Conservation (phyloP, 2,888 invertebrate species). For the Neoitamus cyanurus region DNA sequence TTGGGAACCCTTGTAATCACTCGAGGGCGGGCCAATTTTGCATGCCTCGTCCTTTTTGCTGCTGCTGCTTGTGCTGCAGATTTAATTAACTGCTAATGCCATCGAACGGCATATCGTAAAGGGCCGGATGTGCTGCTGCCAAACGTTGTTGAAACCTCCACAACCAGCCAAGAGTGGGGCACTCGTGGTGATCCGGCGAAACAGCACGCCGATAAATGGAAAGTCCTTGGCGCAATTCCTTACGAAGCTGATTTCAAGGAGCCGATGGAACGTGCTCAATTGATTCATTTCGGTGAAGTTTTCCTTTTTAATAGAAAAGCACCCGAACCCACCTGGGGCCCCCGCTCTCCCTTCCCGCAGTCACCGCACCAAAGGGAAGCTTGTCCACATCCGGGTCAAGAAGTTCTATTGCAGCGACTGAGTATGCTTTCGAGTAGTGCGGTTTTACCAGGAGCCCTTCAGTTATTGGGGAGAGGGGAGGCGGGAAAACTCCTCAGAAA, state of each 20-base stretch:
- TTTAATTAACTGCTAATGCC: not conserved
- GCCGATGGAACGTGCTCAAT: constrained; percentile 49
- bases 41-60: not conserved
- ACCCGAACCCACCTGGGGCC: not conserved
- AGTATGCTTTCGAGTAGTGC: not conserved
- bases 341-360: too few relatives aligned
- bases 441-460: not conserved
- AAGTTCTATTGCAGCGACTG: constrained; percentile 22
- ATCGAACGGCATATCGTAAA: not conserved
- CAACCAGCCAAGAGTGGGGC: not conserved
- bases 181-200: not conserved
- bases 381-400: constrained; percentile 10
- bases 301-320: constrained; percentile 43
- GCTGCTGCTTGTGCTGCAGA: not conserved
- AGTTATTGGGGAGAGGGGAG: not conserved
- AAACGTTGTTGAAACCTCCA: not conserved
- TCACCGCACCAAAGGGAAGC: not conserved
- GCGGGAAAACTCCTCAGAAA: not conserved
- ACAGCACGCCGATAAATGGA: constrained; percentile 25
- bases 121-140: not conserved
- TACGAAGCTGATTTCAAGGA: constrained; percentile 33
- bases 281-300: constrained; percentile 49
- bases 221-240: constrained; percentile 9
- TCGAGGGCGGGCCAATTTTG: not conserved
- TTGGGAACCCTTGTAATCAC: not conserved